Conservation (phyloP, 2,888 invertebrate genomes). For the Empis stercorea region DNA sequence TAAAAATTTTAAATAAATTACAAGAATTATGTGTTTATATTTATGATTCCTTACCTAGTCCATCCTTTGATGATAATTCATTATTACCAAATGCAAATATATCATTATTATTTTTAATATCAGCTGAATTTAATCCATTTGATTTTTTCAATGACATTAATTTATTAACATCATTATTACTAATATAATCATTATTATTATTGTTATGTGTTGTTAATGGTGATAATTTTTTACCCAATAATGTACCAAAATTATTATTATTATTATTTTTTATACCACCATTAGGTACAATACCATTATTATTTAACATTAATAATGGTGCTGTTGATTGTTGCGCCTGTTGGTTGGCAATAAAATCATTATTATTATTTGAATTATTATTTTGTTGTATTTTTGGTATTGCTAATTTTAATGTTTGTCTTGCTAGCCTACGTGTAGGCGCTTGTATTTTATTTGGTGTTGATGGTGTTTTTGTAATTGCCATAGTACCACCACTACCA, state of each 20-base stretch:
- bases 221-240: not conserved
- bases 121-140: conserved; percentile 24
- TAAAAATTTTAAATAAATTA: no score
- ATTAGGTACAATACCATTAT: no score
- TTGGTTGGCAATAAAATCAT: conserved; percentile 10
- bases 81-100: conserved; percentile 24
- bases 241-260: no score
- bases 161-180: no score
- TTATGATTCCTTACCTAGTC: no score
- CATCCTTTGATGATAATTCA: no score
- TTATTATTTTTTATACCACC: no score
- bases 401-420: conserved; percentile 32
- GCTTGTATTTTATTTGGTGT: conserved; percentile 24
- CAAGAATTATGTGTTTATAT: no score
- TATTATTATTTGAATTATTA: conserved; percentile 11
- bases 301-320: not conserved
- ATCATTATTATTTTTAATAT: conserved; percentile 29
- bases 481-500: no score
- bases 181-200: not conserved
- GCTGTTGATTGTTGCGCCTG: conserved; percentile 1
- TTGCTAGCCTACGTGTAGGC: conserved; percentile 35
- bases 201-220: not conserved
- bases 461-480: not conserved
- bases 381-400: conserved; percentile 30
- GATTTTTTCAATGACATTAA: not conserved